phyloP scores from a whole-genome alignment of 2,888 invertebrate species.

The Drosophila quinaria region DNA sequence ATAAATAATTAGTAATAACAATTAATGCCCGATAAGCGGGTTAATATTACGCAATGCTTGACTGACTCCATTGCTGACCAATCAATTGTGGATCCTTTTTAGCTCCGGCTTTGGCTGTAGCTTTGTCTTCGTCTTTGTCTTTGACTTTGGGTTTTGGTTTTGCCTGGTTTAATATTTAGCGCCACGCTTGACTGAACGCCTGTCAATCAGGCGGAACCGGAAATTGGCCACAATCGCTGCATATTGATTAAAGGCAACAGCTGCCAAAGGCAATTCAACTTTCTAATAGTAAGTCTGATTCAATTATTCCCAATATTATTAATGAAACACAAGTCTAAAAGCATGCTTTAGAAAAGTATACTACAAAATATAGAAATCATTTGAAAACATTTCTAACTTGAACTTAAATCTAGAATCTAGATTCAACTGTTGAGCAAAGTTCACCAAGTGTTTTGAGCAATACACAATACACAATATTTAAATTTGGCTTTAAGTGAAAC shows the following conservation, averaged over 20 bases:
- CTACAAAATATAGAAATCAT: neutral
- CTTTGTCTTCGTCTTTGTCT: neutral
- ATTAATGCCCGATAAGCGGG: slow-evolving; percentile 36
- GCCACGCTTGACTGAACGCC: slow-evolving; percentile 26
- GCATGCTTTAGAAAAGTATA: neutral
- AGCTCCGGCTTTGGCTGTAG: neutral
- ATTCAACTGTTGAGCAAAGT: neutral
- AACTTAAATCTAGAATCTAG: neutral
- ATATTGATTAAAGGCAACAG: slow-evolving; percentile 39
- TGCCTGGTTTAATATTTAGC: slow-evolving; percentile 30
- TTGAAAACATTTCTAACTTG: neutral
- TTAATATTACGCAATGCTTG: slow-evolving; percentile 39
- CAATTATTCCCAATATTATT: slow-evolving; percentile 2
- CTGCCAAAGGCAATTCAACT: slow-evolving; percentile 15
- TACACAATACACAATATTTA: neutral
- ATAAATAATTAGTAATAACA: slow-evolving; percentile 51
- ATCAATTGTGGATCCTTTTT: slow-evolving; percentile 11
- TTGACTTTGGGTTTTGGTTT: slow-evolving; percentile 7
- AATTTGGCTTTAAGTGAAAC: slow-evolving; percentile 7
- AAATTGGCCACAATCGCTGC: slow-evolving; percentile 11
- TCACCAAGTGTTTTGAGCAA: neutral
- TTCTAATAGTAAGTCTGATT: slow-evolving; percentile 5
- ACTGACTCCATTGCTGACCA: slow-evolving; percentile 15
- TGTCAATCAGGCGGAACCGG: slow-evolving; percentile 39
- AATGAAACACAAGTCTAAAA: neutral